Conservation (phyloP, 2,797 vertebrate species). For the Scolopax rusticola region DNA sequence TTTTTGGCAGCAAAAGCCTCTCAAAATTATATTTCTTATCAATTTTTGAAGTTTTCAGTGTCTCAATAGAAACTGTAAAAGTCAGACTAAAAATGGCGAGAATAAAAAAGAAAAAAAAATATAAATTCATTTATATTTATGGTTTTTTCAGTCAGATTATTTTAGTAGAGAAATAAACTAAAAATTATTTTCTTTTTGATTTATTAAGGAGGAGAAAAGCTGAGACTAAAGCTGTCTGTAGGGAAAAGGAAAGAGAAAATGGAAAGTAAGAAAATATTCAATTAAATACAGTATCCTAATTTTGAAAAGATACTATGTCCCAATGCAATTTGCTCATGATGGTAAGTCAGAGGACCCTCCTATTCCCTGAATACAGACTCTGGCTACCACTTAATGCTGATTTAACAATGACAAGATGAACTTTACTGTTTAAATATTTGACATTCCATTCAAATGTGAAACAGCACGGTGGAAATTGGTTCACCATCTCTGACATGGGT, state of each 20-base stretch:
- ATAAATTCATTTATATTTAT: not conserved
- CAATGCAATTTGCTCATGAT: not conserved
- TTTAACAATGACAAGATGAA: slow-evolving; percentile 52
- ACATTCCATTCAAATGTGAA: slow-evolving; percentile 53
- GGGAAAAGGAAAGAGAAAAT: not conserved
- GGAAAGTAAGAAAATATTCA: not conserved
- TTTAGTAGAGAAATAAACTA: not conserved
- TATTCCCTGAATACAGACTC: slow-evolving; percentile 10
- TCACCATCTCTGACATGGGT: slow-evolving; percentile 19
- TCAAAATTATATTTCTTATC: not conserved
- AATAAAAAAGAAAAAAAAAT: not conserved
- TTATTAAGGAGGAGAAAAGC: not conserved
- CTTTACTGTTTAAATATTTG: slow-evolving; percentile 68
- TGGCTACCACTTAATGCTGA: slow-evolving; percentile 41
- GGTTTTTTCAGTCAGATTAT: not conserved
- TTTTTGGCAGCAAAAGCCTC: not conserved
- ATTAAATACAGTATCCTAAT: not conserved
- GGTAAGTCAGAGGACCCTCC: not conserved
- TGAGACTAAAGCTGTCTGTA: not conserved
- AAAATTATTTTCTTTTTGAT: not conserved
- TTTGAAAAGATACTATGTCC: slow-evolving; percentile 3
- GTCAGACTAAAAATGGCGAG: not conserved
- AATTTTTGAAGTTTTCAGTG: not conserved
- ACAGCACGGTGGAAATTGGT: slow-evolving; percentile 51
- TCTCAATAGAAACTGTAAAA: not conserved